Percentiles rank a stretch among this genome's conserved stretches.
These are phyloP conservation scores for Zosterops borbonicus DNA, from an alignment of 2,113 vertebrate species.

Conservation along the genomic window DNA sequence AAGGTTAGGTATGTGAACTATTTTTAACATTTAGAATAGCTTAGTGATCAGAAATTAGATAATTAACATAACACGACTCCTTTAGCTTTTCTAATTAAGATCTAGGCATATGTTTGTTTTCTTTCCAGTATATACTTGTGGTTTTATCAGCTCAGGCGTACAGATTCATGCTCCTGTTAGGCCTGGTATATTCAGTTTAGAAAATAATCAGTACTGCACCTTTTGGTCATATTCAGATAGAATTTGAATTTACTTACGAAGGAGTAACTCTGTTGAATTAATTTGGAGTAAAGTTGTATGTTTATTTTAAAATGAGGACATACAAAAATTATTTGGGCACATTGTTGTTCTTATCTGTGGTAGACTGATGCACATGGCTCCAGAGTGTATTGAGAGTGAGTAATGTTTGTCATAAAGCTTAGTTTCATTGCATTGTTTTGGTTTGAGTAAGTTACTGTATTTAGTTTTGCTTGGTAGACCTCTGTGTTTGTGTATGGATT, in stretches of 20 bases:
- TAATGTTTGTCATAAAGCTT: not conserved
- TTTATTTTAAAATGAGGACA: not conserved
- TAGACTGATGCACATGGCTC: not conserved
- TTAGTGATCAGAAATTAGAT: constrained; percentile 36
- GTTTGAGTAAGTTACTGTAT: not conserved
- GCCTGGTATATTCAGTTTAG: not conserved
- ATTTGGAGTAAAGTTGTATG: not conserved
- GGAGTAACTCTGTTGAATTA: not conserved
- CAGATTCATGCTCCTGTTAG: not conserved
- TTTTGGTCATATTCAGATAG: not conserved
- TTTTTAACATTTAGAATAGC: constrained; percentile 4
- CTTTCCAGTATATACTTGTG: not conserved
- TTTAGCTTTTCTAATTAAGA: constrained; percentile 39
- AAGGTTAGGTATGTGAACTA: not conserved
- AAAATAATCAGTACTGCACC: not conserved
- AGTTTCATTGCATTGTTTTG: not conserved
- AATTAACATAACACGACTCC: not conserved
- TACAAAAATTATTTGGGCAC: not conserved
- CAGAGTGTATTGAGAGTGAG: not conserved
- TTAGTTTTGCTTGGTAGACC: not conserved
- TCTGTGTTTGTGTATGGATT: not conserved
- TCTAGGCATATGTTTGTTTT: not conserved
- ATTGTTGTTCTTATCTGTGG: not conserved
- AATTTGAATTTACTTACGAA: not conserved
- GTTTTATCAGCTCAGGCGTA: not conserved